Evolutionary conservation across 2,888 invertebrate species (phyloP), one percentile per base, ranked within the genome.

Genomic region (Hypselothyrea guttata): DNA sequence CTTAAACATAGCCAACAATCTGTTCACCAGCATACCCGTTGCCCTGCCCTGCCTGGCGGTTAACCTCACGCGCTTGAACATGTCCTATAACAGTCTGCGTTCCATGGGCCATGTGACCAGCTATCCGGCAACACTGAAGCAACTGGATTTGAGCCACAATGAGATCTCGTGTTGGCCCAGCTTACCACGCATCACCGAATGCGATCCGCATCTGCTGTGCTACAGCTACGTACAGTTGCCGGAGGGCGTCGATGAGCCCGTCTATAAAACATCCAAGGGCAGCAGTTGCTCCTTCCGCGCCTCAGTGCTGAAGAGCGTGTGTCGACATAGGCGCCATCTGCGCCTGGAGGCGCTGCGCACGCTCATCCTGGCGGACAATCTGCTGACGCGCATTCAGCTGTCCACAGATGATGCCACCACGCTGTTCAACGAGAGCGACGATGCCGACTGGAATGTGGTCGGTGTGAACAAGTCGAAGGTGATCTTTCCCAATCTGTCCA

Each of bases 61-160:
- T 0, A 93, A 94, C 75, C 92, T 99, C 22, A 94, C 96, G 0
- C 91, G 96, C 33, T 92, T 99, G 11, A 98, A 98, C 88, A 93
- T 99, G 92, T 95, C 97, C 0, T 96, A 96, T 86, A 99, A 99
- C 90, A 94, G 94, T n/a, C 54, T 82, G 34, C 71, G 93, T 64
- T 94, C 94, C 0, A 95, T 97, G 94, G 97, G 97, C 1, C 94
- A 94, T 84, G 95, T 98, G 52, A 96, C 96, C 8, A 95, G 95
- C 48, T 98, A 97, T 89, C 98, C 99, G 0, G 93, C 94, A 34
- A 94, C 94, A 41, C 91, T 99, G 7, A 96, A 97, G 60, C 97
- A 98, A 88, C 90, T 99, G 35, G 98, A 99, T 90, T 91, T 99
- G 31, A 97, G 97, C 41, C 96, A 97, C 88, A 98, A 98, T 90